Percentiles rank a stretch among this genome's conserved stretches.
Evolutionary conservation across 2,797 vertebrate species (phyloP).

Genomic region (Pterois miles): DNA sequence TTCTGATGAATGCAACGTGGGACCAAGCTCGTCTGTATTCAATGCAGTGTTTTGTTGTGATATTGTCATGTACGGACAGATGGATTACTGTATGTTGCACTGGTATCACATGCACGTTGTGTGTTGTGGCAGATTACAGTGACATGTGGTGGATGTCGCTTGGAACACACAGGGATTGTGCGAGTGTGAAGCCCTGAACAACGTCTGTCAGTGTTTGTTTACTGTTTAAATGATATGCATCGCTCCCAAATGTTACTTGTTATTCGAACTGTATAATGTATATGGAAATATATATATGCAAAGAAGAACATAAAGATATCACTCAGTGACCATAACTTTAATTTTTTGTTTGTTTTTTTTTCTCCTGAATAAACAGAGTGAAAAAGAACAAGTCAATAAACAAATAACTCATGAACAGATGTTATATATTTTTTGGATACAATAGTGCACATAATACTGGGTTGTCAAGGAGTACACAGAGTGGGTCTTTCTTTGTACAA

Average conservation of each 20-base stretch:
- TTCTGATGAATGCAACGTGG: slow-evolving; percentile 42
- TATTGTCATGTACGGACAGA: slow-evolving; percentile 41
- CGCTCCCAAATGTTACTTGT: slow-evolving; percentile 62
- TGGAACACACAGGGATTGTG: slow-evolving; percentile 22
- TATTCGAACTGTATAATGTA: slow-evolving; percentile 65
- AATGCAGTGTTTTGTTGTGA: slow-evolving; percentile 56
- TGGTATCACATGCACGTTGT: slow-evolving; percentile 27
- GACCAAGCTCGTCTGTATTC: slow-evolving; percentile 55
- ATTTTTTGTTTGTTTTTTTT: slow-evolving; percentile 22
- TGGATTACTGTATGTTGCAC: slow-evolving; percentile 28
- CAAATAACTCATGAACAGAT: slow-evolving; percentile 20
- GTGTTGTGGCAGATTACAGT: slow-evolving; percentile 42
- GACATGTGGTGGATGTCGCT: slow-evolving; percentile 32
- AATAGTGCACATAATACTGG: slow-evolving; percentile 44
- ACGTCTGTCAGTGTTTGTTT: slow-evolving; percentile 62
- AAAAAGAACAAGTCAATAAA: slow-evolving; percentile 12
- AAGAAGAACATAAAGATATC: slow-evolving; percentile 67
- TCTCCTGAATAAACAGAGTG: background rate
- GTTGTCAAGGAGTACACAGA: slow-evolving; percentile 42
- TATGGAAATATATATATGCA: slow-evolving; percentile 70
- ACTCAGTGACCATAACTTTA: slow-evolving; percentile 18
- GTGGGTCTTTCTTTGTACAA: slow-evolving; percentile 48
- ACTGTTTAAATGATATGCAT: slow-evolving; percentile 58
- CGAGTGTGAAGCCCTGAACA: slow-evolving; percentile 41
- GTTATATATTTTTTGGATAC: slow-evolving; percentile 60